Conservation (phyloP, 2,888 invertebrate species). For the Heliothis peltigera region DNA sequence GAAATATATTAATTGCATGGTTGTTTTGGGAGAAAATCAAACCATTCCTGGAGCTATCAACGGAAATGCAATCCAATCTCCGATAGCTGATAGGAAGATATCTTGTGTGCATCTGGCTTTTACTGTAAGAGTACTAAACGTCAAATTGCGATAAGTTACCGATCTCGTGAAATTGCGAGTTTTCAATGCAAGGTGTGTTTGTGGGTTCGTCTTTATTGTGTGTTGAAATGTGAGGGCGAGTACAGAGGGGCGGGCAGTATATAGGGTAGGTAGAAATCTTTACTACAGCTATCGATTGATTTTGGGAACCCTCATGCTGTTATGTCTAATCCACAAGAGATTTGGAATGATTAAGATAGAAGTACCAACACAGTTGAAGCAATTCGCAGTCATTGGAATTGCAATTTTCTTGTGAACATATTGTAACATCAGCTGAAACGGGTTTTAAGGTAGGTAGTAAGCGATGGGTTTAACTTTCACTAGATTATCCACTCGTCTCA, state of each 20-base stretch:
- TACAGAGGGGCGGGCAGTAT: constrained; percentile 28
- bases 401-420: constrained; percentile 7
- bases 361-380: constrained; percentile 8
- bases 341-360: constrained; percentile 7
- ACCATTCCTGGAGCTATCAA: no score
- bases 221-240: constrained; percentile 44
- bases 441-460: constrained; percentile 42
- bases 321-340: constrained; percentile 15
- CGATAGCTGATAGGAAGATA: background rate
- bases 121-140: constrained; percentile 8
- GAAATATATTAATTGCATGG: no score
- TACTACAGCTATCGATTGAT: constrained; percentile 29
- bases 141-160: constrained; percentile 31
- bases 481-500: constrained; percentile 21
- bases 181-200: constrained; percentile 28
- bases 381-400: constrained; percentile 3
- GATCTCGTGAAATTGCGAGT: constrained; percentile 26
- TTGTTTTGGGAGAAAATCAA: no score
- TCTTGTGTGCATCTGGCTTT: background rate
- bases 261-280: constrained; percentile 31
- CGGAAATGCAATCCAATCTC: no score
- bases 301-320: constrained; percentile 5
- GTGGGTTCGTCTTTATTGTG: constrained; percentile 19
- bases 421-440: constrained; percentile 26
- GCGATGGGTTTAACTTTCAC: constrained; percentile 53